Evolutionary conservation across 1,140 invertebrate genomes (phyloP).

Genomic region (Conus ventricosus): DNA sequence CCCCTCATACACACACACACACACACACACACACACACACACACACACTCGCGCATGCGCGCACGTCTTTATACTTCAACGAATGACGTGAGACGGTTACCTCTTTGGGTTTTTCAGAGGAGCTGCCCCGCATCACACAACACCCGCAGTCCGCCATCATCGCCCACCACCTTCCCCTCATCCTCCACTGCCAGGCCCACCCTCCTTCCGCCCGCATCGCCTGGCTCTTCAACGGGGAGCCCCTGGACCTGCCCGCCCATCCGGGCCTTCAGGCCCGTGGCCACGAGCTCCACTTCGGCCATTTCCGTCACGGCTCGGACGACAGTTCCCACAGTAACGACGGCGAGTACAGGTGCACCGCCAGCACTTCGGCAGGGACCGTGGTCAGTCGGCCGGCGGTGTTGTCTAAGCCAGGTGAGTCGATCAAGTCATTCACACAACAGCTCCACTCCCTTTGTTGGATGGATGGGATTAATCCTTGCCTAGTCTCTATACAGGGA

Average conservation of each 20-base stretch:
- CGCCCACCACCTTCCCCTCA: conserved; percentile 16
- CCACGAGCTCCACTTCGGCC: conserved; percentile 24
- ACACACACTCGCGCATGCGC: too few relatives aligned
- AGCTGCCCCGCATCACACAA: conserved; percentile 19
- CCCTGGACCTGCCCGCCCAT: conserved; percentile 30
- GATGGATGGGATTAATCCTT: too few relatives aligned
- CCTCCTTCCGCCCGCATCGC: conserved; percentile 24
- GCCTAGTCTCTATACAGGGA: too few relatives aligned
- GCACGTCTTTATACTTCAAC: too few relatives aligned
- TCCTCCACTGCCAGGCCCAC: conserved; percentile 19
- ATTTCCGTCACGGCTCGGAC: conserved; percentile 13
- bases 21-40: too few relatives aligned
- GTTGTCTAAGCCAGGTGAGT: conserved; percentile 38
- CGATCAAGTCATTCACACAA: too few relatives aligned
- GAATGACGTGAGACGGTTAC: background rate
- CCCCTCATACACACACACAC: too few relatives aligned
- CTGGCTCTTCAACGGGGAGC: conserved; percentile 39
- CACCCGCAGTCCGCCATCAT: conserved; percentile 32
- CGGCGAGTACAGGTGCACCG: conserved; percentile 42
- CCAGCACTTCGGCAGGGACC: conserved; percentile 31
- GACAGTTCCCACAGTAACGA: background rate
- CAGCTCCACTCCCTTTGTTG: too few relatives aligned
- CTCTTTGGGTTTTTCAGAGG: conserved; percentile 30
- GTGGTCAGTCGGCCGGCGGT: conserved; percentile 34
- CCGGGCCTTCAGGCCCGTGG: background rate